Base-by-base conservation (phyloP, 2,888 invertebrate genomes). In the Lymantria monacha region DNA sequence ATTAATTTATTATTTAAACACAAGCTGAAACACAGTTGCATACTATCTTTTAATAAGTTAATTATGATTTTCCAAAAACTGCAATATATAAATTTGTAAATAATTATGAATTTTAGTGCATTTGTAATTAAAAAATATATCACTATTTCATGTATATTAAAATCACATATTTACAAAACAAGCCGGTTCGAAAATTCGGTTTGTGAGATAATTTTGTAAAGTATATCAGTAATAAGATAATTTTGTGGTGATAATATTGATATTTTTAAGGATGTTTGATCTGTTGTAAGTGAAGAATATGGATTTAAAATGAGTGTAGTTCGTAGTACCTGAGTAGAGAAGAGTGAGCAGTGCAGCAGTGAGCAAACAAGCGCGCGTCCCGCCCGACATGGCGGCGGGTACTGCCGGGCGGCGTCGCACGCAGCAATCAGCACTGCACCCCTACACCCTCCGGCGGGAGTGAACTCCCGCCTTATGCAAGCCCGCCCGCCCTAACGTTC, bases 341-440 rank as follows among this genome's bases (percentile, higher is more conserved):
- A 83, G 72, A 60, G 90, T 83, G 59, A 91, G 81, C 30, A 91
- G 72, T 40, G 85, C 85, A 59, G 77, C 70, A 14, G 69, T 59
- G 47, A 90, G 80, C 53, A 89, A 59, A 47, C 77, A 76, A 66
- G 76, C 88, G 81, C 87, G 89, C 74, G 82, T 75, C 72, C 84
- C 85, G 79, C 83, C 83, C 86, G 82, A 78, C 91, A 90, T 91
- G 82, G 82, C 85, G 85, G 80, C 79, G 79, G 84, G 70, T 73
- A 88, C 87, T 89, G 89, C 85, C 86, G 42, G 22, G 10, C 22
- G 22, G 22, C 11, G 13, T 8, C 12, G 87, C 70, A 76, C 81
- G 72, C 70, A 57, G 57, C 51, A 61, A 49, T 68, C 60, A 22
- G 22, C 22, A 64, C 57, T 69, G 63, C 71, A 15, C 64, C 72